Evolutionary conservation across 2,888 invertebrate species (phyloP).

Genomic region (Drosophila borealis): DNA sequence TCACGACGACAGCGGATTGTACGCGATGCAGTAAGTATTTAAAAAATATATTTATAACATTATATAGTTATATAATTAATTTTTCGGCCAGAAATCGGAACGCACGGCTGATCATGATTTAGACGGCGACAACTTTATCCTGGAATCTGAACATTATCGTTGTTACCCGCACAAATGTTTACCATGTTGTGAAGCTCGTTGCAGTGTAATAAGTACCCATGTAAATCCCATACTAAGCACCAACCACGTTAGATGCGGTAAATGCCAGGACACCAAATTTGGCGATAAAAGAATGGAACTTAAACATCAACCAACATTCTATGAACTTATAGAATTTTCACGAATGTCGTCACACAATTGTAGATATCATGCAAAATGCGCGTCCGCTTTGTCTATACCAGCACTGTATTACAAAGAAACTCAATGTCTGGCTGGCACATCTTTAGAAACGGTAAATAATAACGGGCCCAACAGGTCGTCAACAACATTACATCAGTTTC

Average conservation of each 20-base stretch:
- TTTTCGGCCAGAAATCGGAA: slow-evolving; percentile 77
- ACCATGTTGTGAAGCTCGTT: slow-evolving; percentile 71
- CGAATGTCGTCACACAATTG: slow-evolving; percentile 81
- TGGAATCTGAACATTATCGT: slow-evolving; percentile 82
- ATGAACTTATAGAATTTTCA: slow-evolving; percentile 83
- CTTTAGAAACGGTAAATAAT: slow-evolving; percentile 47
- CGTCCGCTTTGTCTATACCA: slow-evolving; percentile 48
- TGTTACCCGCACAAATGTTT: slow-evolving; percentile 74
- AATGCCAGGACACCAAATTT: slow-evolving; percentile 62
- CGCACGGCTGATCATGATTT: slow-evolving; percentile 82
- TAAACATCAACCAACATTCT: slow-evolving; percentile 80
- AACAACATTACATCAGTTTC: slow-evolving; percentile 31
- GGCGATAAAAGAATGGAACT: slow-evolving; percentile 62
- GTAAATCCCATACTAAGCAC: slow-evolving; percentile 50
- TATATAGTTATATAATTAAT: neutral
- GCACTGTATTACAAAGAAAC: slow-evolving; percentile 77
- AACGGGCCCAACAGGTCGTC: slow-evolving; percentile 29
- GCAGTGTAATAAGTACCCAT: slow-evolving; percentile 42
- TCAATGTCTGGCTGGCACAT: slow-evolving; percentile 77
- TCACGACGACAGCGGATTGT: slow-evolving; percentile 90
- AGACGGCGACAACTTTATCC: slow-evolving; percentile 82
- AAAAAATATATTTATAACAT: neutral
- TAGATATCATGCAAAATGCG: slow-evolving; percentile 56
- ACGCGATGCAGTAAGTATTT: slow-evolving; percentile 85
- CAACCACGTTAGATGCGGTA: slow-evolving; percentile 69